Base-by-base conservation (phyloP, 2,113 vertebrate genomes). In the Odontophorus gujanensis region DNA sequence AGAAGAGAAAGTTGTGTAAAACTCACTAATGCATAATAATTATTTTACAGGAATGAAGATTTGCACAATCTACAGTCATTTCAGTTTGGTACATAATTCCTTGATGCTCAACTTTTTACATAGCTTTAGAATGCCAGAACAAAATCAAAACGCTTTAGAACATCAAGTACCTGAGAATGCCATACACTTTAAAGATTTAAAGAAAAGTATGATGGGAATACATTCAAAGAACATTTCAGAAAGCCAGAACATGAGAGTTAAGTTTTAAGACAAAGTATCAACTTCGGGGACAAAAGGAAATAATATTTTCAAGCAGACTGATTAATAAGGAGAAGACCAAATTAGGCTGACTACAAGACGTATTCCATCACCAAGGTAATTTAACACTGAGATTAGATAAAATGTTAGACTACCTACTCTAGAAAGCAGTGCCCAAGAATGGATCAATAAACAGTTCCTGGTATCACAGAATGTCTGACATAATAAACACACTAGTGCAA, bases 1-100 rank as follows among this genome's bases (percentile, higher is more conserved):
- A 97, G 38, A 92, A 85, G 95, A 51, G 26, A 11, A 83, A 74
- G 38, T 83, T 68, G 77, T 62, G 63, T 3, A 28, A 87, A 91
- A 47, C 38, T 76, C 17, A 69, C 42, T 76, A 90, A 65, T 8
- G 53, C 9, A 6, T 1, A 32, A 13, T 24, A 53, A 57, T 13
- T 24, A 58, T 50, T 83, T 58, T 62, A 68, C 38, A 83, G 79
- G 53, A 86, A 81, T 2, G 3, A 22, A 86, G 45, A 36, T 30
- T 68, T 81, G 55, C 34, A 59, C 36, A 85, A 58, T 4, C 22
- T 80, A 50, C 1, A 57, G 69, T 50, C 9, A 34, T 11, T 83
- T 78, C 25, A 67, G 47, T 1, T 72, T 2, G 65, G 40, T 81
- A 87, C 32, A 10, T 3, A 57, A 8, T 55, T 78, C 11, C 28